Base-by-base conservation (phyloP, 2,888 invertebrate species). In the Andrena flavipes region DNA sequence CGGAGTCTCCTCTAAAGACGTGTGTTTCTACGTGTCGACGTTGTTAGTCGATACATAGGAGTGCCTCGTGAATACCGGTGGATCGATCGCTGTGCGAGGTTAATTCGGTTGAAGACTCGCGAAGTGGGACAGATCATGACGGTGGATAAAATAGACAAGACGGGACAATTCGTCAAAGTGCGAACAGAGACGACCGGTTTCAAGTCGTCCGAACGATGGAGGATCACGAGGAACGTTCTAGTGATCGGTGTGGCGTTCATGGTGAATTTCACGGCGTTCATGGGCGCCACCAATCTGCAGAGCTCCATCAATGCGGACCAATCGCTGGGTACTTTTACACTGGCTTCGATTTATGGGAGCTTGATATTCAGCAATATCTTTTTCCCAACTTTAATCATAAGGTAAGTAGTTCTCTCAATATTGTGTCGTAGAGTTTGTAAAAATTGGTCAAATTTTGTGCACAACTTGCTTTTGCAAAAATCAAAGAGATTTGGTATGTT, bases 201-300 rank as follows among this genome's bases (percentile, higher is more conserved):
- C 48, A 59, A 89, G 23, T 95, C 95, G 1, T 94, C 95, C 33
- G 97, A 97, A 92, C 95, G 96, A 94, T 96, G 96, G 95, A 95
- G 97, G 63, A 98, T 98, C 90, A 96, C 97, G 92, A 97, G 97
- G 90, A 99, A 99, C 93, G 96, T 98, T 60, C 94, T 98, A 82
- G 95, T 98, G 51, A 96, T 99, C 69, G 97, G 98, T 1, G 94
- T 97, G 80, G 98, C 98, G 0, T 99, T 99, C 94, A 97, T 98
- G 96, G 96, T 98, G 88, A 97, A 98, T 88, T 98, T 99, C 94
- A 99, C 98, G 0, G 98, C 98, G 5, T 99, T 98, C 94, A 98
- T 97, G 94, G 97, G 97, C 4, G 96, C 97, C 1, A 96, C 97
- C 68, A 97, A 97, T 94, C 95, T 97, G 56, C 97, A 97, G 94